phyloP scores from a whole-genome alignment of 2,797 vertebrate species.

The Hephaestus fuliginosus region DNA sequence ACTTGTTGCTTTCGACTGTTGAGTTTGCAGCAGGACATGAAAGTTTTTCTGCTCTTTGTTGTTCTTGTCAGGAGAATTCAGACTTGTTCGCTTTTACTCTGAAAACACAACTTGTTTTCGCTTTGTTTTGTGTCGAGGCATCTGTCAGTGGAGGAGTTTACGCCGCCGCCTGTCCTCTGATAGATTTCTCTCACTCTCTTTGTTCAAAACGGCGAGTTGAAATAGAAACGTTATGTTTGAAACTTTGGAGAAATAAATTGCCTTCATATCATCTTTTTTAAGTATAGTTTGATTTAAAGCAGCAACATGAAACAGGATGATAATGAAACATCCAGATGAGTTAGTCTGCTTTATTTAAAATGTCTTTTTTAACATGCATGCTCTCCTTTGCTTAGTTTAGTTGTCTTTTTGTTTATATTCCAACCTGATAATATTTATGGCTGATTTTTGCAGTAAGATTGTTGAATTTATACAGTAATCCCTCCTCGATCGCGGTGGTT shows the following conservation, averaged over 20 bases:
- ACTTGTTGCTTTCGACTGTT: slow-evolving; percentile 35
- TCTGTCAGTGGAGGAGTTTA: slow-evolving; percentile 49
- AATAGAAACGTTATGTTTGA: slow-evolving; percentile 8
- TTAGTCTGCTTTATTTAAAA: too few relatives aligned
- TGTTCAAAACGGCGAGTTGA: slow-evolving; percentile 11
- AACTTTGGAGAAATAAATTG: not conserved
- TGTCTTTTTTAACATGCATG: not conserved
- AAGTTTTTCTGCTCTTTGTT: slow-evolving; percentile 29
- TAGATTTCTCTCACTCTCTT: slow-evolving; percentile 22
- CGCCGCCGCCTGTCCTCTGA: slow-evolving; percentile 25
- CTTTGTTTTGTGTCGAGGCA: slow-evolving; percentile 21
- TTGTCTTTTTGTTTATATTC: not conserved
- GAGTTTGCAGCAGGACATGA: slow-evolving; percentile 36
- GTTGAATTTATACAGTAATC: too few relatives aligned
- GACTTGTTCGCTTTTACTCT: slow-evolving; percentile 21
- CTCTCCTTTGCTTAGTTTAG: not conserved
- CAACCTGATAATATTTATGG: not conserved
- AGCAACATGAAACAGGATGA: not conserved
- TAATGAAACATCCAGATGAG: not conserved
- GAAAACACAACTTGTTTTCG: slow-evolving; percentile 34
- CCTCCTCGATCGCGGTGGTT: too few relatives aligned
- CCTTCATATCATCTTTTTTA: slow-evolving; percentile 1
- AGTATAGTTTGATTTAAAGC: slow-evolving; percentile 3
- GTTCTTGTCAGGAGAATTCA: slow-evolving; percentile 47
- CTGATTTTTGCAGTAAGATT: too few relatives aligned